Evolutionary conservation across 2,113 vertebrate species (phyloP), one percentile per base, ranked within the genome.

Genomic region (Leuciscus idus): DNA sequence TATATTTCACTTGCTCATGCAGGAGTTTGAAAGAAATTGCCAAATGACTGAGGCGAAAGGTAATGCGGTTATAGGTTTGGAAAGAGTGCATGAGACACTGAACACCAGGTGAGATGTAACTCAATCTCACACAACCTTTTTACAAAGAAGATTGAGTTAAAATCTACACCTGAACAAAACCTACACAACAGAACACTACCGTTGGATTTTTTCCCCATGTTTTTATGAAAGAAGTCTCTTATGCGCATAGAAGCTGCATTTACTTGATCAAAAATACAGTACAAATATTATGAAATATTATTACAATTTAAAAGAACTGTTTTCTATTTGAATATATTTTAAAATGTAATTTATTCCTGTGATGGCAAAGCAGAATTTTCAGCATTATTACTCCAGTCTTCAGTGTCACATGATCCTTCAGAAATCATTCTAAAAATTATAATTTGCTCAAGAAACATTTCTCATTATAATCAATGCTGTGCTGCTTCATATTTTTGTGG

Each of bases 1-100:
- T 80, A 81, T 46, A 46, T 81, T 81, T 81, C 78, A 81, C 59
- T 46, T 59, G 8, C 36, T n/a, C 33, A 64, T 46, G 72, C 72
- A 26, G 23, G 43, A 80, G 77, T n/a, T 81, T 48, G 23, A 46
- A 62, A 39, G 57, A n/a, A 43, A 17, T 62, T 57, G 33, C 33
- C 33, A 59, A 19, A 39, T 15, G 12, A 61, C 11, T 9, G 9
- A 79, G 23, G 72, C 5, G 11, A 17, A 79, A 19, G 36, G 39
- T 28, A 46, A 46, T 28, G n/a, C 2, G 43, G 72, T 74, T 74
- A 74, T 26, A 81, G 36, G 36, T 17, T 61, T 43, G 21, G 75
- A 61, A 61, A 43, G 23, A 80, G 50, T 21, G 10, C 30, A 80
- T 12, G 12, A 39, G 55, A 61, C 30, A 79, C 55, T 79, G 33